Evolutionary conservation across 92 coral and sea anemone genomes (phyloP).

Genomic region (Epizoanthus stellaris): DNA sequence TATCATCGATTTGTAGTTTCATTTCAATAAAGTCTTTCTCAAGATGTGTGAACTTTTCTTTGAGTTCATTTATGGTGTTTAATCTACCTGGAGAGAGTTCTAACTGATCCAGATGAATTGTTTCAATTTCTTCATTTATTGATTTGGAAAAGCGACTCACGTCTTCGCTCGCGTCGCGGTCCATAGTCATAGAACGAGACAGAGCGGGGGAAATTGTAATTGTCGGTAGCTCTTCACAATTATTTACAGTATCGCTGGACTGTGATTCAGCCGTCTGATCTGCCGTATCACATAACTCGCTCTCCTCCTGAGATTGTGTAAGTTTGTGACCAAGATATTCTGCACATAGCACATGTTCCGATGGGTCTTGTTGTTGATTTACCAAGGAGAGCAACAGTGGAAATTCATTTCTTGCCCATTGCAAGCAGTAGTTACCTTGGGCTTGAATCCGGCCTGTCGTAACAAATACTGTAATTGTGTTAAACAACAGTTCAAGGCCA

Average conservation of each 20-base stretch:
- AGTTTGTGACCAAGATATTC: neutral
- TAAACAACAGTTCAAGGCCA: too few relatives aligned
- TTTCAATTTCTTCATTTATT: neutral
- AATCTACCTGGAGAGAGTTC: neutral
- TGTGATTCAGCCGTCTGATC: neutral
- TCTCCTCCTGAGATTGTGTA: neutral
- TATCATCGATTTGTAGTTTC: neutral
- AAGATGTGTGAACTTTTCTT: neutral
- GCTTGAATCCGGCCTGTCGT: slow-evolving; percentile 1
- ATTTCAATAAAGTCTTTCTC: neutral
- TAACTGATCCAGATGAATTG: neutral
- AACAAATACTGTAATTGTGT: neutral
- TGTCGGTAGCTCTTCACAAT: neutral
- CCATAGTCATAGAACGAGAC: too few relatives aligned
- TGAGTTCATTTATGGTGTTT: neutral
- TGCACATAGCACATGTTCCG: neutral
- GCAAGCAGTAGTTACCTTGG: neutral
- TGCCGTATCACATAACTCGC: too few relatives aligned
- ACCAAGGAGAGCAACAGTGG: neutral
- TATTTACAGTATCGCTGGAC: neutral
- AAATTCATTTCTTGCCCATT: neutral
- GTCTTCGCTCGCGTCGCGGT: neutral
- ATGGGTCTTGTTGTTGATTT: neutral
- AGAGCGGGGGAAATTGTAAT: too few relatives aligned
- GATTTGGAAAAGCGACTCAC: neutral